Conservation (phyloP, 2,113 vertebrate genomes). For the Rhinolophus ferrumequinum region DNA sequence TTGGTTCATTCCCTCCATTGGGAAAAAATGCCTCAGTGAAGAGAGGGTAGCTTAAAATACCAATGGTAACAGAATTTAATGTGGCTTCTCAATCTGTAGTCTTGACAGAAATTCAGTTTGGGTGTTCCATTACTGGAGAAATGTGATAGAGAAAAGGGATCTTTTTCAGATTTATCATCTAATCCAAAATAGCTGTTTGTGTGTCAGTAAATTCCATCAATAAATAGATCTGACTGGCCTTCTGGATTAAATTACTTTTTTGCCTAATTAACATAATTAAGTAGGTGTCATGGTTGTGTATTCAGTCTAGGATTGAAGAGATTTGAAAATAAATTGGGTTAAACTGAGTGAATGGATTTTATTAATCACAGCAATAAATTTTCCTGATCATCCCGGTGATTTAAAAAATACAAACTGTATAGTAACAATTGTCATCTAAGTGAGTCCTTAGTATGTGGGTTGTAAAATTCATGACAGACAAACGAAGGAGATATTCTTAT, state of each 20-base stretch:
- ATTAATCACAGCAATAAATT: neutral
- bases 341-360: neutral
- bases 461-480: too few species aligned
- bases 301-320: neutral
- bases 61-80: neutral
- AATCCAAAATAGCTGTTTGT: neutral
- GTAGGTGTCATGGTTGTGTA: neutral
- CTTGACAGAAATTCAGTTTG: neutral
- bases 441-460: neutral
- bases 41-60: neutral
- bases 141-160: neutral
- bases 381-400: neutral
- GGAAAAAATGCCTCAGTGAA: neutral
- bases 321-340: neutral
- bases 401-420: neutral
- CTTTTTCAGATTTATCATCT: neutral
- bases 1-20: neutral
- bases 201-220: neutral
- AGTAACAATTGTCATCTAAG: neutral
- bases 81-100: neutral
- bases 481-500: neutral
- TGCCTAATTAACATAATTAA: neutral
- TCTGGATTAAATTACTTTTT: neutral
- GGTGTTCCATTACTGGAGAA: neutral
- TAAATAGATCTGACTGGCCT: neutral